phyloP scores from a whole-genome alignment of 2,113 vertebrate species.

The Myrmophylax atrothorax region DNA sequence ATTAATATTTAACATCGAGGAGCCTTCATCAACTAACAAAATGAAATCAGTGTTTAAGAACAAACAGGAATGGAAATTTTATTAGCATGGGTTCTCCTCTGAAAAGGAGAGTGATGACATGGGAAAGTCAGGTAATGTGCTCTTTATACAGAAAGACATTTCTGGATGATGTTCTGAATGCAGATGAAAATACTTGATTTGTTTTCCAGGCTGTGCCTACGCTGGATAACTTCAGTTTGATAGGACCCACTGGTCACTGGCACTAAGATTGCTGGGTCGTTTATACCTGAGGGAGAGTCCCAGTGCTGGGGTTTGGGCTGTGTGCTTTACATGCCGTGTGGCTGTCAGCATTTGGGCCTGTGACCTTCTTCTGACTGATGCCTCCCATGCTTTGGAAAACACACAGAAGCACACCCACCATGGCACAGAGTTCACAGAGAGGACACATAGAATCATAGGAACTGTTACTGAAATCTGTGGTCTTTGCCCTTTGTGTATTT shows the following conservation, averaged over 20 bases:
- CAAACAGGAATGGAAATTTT: background rate
- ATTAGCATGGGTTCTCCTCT: background rate
- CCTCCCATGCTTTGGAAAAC: background rate
- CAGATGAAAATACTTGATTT: background rate
- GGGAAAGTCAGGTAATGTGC: fast-evolving
- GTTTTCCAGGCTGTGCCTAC: background rate
- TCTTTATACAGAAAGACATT: background rate
- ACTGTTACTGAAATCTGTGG: background rate
- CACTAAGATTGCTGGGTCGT: background rate
- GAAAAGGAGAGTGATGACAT: background rate
- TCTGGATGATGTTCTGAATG: background rate
- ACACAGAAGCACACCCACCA: background rate
- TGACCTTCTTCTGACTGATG: background rate
- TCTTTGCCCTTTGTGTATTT: constrained; percentile 40
- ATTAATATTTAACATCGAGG: background rate
- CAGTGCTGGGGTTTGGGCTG: fast-evolving
- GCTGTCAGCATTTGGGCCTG: background rate
- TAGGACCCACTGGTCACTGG: background rate
- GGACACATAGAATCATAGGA: background rate
- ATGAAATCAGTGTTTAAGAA: background rate
- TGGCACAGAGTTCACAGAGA: background rate
- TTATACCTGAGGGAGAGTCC: background rate
- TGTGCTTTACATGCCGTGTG: background rate
- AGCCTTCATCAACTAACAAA: background rate
- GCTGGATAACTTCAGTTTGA: background rate